These are phyloP conservation scores for Luidia sarsii DNA, from an alignment of 53 echinoderm and acorn worm genomes.

Conservation along the genomic window DNA sequence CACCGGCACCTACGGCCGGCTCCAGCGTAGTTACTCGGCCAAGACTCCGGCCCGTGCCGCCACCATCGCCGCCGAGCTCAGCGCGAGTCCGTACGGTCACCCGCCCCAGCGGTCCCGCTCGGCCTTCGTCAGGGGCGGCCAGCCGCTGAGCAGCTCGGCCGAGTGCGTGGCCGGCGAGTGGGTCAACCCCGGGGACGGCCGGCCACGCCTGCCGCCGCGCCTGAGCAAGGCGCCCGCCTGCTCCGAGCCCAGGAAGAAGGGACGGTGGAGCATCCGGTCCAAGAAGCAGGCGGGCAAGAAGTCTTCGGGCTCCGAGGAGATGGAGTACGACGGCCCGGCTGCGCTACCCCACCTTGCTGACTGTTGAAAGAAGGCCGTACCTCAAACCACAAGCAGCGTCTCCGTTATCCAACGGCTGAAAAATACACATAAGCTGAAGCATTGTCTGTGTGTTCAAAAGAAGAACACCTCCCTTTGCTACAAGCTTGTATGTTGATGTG, in stretches of 20 bases:
- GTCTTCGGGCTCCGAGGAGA: neutral
- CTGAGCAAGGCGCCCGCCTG: constrained; percentile 15
- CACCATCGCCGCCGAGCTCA: neutral
- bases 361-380: neutral
- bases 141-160: neutral
- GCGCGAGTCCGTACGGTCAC: neutral
- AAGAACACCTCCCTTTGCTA: no score
- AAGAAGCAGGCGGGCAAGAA: constrained; percentile 36
- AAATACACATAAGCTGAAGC: no score
- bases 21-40: constrained; percentile 45
- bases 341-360: neutral
- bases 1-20: constrained; percentile 2
- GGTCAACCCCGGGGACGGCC: constrained; percentile 1
- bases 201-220: neutral
- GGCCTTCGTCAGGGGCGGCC: constrained; percentile 27
- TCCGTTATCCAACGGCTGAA: no score
- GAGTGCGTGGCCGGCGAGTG: constrained; percentile 35
- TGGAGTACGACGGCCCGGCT: constrained; percentile 6
- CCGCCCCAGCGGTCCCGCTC: constrained; percentile 20
- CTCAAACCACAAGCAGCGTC: no score
- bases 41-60: neutral
- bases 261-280: constrained; percentile 22
- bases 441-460: no score
- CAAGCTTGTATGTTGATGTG: no score
- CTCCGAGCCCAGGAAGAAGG: constrained; percentile 38